phyloP scores from a whole-genome alignment of 2,888 invertebrate genomes.

The Terebella lapidaria region DNA sequence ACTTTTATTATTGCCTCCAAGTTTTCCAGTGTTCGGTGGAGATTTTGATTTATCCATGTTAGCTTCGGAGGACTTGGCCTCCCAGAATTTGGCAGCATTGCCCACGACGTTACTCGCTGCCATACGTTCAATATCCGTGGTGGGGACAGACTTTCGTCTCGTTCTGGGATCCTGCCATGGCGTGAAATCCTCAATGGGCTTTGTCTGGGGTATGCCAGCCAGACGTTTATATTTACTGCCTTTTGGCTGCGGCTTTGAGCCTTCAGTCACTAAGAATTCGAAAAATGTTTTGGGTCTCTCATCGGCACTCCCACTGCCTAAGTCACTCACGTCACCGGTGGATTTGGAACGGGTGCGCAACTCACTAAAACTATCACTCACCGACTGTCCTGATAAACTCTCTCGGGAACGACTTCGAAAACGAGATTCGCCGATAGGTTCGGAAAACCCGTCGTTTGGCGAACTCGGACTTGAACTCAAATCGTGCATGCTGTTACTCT shows the following conservation, averaged over 20 bases:
- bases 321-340: neutral
- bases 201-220: conserved; percentile 16
- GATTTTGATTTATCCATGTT: too few species aligned
- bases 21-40: too few species aligned
- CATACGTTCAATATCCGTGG: neutral
- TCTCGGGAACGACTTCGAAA: conserved; percentile 16
- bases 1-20: too few species aligned
- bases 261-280: conserved; percentile 13
- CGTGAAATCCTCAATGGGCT: conserved; percentile 14
- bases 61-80: too few species aligned
- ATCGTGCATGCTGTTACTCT: conserved; percentile 48
- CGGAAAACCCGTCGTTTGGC: conserved; percentile 7
- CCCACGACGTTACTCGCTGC: neutral
- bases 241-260: conserved; percentile 12
- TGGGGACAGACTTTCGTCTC: neutral
- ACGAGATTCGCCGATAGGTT: neutral
- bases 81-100: neutral
- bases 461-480: conserved; percentile 30
- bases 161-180: neutral
- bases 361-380: conserved; percentile 12
- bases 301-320: neutral
- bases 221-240: conserved; percentile 12
- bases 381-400: conserved; percentile 9
- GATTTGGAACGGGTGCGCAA: neutral
- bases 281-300: conserved; percentile 15